A percentile compares a stretch with the other conserved stretches of the same genome.
Conservation (phyloP, 2,888 invertebrate genomes). For the Epinotia nisella region DNA sequence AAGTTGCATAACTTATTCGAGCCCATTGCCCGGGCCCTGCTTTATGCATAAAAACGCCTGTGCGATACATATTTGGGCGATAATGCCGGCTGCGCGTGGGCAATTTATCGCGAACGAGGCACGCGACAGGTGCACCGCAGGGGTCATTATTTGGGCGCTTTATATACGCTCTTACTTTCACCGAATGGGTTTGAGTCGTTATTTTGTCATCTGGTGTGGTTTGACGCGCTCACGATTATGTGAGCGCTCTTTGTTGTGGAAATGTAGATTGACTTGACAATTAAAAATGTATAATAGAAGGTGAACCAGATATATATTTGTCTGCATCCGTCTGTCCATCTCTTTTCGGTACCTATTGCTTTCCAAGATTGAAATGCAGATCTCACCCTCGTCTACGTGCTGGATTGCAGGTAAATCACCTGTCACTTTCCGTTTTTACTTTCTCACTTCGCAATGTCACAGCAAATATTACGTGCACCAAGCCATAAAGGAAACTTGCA, state of each 20-base stretch:
- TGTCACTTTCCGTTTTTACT: slow-evolving; percentile 68
- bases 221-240: slow-evolving; percentile 25
- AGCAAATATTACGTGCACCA: slow-evolving; percentile 62
- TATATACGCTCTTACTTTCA: slow-evolving; percentile 77
- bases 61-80: slow-evolving; percentile 39
- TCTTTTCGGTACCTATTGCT: slow-evolving; percentile 19
- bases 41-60: slow-evolving; percentile 40
- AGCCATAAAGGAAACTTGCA: slow-evolving; percentile 47
- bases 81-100: slow-evolving; percentile 31
- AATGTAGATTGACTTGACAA: slow-evolving; percentile 25
- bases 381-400: slow-evolving; percentile 54
- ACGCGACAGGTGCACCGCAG: slow-evolving; percentile 63
- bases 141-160: slow-evolving; percentile 63
- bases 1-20: slow-evolving; percentile 45
- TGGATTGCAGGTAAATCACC: slow-evolving; percentile 59
- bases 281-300: slow-evolving; percentile 20
- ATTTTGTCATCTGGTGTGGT: slow-evolving; percentile 44
- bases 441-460: slow-evolving; percentile 61
- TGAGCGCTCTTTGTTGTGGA: slow-evolving; percentile 34
- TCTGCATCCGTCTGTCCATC: slow-evolving; percentile 21
- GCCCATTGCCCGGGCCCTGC: slow-evolving; percentile 38
- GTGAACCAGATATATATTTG: not conserved
- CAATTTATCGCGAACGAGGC: slow-evolving; percentile 44
- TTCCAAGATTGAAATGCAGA: slow-evolving; percentile 58
- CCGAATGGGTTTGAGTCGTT: slow-evolving; percentile 56